Conservation (phyloP, 2,888 invertebrate genomes). For the Stenchaetothrips biformis region DNA sequence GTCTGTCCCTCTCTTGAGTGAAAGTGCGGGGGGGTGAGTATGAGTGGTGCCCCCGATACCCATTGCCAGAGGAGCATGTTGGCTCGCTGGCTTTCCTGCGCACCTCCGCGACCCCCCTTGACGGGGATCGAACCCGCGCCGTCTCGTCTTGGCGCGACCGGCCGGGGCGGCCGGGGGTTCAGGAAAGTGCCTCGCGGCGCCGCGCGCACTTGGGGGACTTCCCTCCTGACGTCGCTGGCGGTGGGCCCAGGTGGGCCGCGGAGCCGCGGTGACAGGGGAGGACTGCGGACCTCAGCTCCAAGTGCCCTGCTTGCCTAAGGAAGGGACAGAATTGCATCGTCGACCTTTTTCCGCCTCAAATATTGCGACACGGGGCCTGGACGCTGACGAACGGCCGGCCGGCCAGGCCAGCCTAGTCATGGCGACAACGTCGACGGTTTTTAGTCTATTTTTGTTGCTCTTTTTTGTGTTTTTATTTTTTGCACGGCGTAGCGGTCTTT, state of each 20-base stretch:
- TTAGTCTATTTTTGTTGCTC: too few relatives aligned
- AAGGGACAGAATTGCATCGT: too few relatives aligned
- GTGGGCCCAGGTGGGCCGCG: not conserved
- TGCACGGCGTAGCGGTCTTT: too few relatives aligned
- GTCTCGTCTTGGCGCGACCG: not conserved
- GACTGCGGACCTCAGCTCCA: not conserved
- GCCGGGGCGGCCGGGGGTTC: too few relatives aligned
- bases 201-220: not conserved
- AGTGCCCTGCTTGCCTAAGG: too few relatives aligned
- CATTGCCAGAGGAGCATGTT: not conserved
- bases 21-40: not conserved
- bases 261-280: not conserved
- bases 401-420: too few relatives aligned
- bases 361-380: too few relatives aligned
- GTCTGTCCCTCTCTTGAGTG: not conserved
- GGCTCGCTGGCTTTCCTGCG: not conserved
- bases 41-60: not conserved
- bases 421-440: too few relatives aligned
- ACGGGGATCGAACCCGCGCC: not conserved
- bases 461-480: too few relatives aligned
- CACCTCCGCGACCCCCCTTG: not conserved
- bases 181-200: not conserved
- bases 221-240: not conserved
- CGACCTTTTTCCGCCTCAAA: too few relatives aligned
- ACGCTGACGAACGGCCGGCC: too few relatives aligned